phyloP scores from a whole-genome alignment of 2,888 invertebrate species.

The Xanthostigma xanthostigma region DNA sequence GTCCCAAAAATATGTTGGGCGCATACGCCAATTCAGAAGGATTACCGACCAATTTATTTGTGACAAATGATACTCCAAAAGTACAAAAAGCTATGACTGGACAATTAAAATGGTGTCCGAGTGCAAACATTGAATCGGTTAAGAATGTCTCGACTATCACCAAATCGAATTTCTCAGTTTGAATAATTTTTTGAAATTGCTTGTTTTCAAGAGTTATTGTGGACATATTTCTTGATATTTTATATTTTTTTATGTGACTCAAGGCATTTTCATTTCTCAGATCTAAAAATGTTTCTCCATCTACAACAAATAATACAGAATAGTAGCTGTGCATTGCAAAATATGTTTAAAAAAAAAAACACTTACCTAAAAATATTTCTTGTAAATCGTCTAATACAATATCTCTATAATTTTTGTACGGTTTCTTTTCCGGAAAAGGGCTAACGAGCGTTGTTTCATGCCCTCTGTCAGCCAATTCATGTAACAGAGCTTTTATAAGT shows the following conservation, averaged over 20 bases:
- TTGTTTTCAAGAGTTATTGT: conserved; percentile 4
- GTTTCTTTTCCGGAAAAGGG: conserved; percentile 22
- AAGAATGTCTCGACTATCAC: not conserved
- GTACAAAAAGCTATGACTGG: not conserved
- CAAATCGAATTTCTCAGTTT: conserved; percentile 2
- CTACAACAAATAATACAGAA: not conserved
- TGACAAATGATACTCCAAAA: not conserved
- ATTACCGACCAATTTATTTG: conserved; percentile 1
- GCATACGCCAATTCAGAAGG: not conserved
- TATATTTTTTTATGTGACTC: not conserved
- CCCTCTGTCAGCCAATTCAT: conserved; percentile 23
- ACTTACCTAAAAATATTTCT: conserved; percentile 1
- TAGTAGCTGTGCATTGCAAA: not conserved
- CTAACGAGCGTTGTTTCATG: conserved; percentile 29
- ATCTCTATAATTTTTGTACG: conserved; percentile 28
- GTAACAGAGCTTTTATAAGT: conserved; percentile 18
- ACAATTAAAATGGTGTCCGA: conserved; percentile 1
- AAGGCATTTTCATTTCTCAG: not conserved
- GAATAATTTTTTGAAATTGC: conserved; percentile 3
- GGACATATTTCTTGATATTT: conserved; percentile 2
- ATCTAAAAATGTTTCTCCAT: not conserved
- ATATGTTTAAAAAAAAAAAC: not conserved
- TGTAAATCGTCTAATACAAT: conserved; percentile 15
- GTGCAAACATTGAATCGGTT: not conserved
- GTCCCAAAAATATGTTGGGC: not conserved